Percentiles rank a stretch among this genome's conserved stretches.
Conservation (phyloP, 2,888 invertebrate species). For the Hylaea fasciaria region DNA sequence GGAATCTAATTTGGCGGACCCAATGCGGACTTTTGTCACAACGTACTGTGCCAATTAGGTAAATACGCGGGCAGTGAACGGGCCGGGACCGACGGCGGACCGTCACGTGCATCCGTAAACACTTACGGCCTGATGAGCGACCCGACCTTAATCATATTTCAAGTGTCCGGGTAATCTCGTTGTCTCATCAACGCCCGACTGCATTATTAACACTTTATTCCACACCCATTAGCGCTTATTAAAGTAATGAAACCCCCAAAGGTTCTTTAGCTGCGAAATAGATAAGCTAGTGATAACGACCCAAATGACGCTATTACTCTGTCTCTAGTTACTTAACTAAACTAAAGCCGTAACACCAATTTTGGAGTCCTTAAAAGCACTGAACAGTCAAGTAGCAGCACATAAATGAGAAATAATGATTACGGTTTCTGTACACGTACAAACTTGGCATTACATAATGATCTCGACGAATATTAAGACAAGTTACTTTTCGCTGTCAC, state of each 20-base stretch:
- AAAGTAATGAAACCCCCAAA: conserved; percentile 51
- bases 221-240: conserved; percentile 49
- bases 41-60: conserved; percentile 77
- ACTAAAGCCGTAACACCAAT: conserved; percentile 26
- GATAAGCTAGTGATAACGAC: conserved; percentile 22
- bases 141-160: conserved; percentile 71
- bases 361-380: conserved; percentile 28
- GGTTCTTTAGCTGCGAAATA: conserved; percentile 44
- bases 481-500: conserved; percentile 28
- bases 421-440: conserved; percentile 30
- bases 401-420: conserved; percentile 34
- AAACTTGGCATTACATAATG: conserved; percentile 31
- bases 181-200: conserved; percentile 60
- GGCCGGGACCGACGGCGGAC: conserved; percentile 41
- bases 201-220: conserved; percentile 59
- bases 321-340: conserved; percentile 20
- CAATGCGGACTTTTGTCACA: conserved; percentile 77
- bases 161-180: conserved; percentile 61
- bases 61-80: conserved; percentile 66
- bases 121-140: conserved; percentile 68
- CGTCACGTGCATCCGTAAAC: conserved; percentile 74
- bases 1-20: conserved; percentile 76
- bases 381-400: conserved; percentile 31
- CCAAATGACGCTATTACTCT: conserved; percentile 17
- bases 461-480: conserved; percentile 23